Percentiles rank a stretch among this genome's conserved stretches.
Evolutionary conservation across 92 coral and sea anemone genomes (phyloP).

Genomic region (Phymanthus crucifer): DNA sequence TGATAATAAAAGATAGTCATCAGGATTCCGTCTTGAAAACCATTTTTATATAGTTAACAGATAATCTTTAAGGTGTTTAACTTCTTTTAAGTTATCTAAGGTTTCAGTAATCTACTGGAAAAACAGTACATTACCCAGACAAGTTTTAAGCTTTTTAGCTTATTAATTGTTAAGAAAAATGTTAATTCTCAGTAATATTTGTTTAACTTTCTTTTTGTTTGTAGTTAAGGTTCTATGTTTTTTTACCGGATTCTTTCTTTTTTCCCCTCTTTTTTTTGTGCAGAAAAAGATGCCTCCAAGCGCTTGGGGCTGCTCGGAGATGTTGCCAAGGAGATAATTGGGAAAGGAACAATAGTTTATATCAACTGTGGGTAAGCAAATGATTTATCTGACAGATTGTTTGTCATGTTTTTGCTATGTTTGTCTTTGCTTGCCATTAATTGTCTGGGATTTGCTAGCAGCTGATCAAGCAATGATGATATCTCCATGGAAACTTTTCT

Average conservation of each 20-base stretch:
- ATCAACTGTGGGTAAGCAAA: conserved; percentile 94
- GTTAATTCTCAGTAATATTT: not conserved
- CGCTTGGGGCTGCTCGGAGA: conserved; percentile 65
- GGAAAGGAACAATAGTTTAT: conserved; percentile 89
- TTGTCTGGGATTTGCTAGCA: not conserved
- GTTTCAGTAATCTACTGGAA: not conserved
- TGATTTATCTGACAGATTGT: not conserved
- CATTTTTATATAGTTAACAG: not conserved
- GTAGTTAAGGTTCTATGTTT: not conserved
- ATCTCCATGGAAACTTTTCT: not conserved
- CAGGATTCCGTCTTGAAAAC: conserved; percentile 2
- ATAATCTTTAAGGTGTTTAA: not conserved
- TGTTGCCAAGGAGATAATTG: conserved; percentile 78
- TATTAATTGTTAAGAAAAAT: no score
- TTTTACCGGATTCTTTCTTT: not conserved
- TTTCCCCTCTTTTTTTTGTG: not conserved
- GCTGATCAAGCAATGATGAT: not conserved
- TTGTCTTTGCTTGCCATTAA: not conserved
- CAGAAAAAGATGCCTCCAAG: conserved; percentile 80
- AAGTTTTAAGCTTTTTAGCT: no score
- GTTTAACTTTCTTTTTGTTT: not conserved
- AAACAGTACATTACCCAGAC: no score
- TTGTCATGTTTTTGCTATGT: not conserved
- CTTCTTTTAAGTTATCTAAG: not conserved
- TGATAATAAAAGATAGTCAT: not conserved